Evolutionary conservation across 1,140 invertebrate genomes (phyloP).

Genomic region (Drosophila busckii): DNA sequence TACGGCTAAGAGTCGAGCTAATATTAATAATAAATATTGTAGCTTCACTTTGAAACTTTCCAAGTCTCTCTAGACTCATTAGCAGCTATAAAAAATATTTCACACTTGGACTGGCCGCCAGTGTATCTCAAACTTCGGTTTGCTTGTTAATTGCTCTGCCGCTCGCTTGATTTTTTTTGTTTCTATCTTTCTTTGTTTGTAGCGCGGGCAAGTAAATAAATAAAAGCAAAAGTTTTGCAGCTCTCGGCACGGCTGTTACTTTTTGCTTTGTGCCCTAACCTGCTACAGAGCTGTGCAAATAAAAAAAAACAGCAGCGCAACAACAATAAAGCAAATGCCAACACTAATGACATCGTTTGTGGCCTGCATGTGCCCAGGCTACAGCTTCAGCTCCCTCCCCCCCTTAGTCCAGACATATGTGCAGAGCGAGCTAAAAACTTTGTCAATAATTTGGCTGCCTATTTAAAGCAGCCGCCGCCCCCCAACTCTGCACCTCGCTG

Average conservation of each 20-base stretch:
- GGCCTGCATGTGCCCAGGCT: conserved; percentile 29
- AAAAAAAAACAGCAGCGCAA: conserved; percentile 6
- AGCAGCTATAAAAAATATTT: not conserved
- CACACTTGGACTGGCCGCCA: conserved; percentile 2
- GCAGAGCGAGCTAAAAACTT: conserved; percentile 43
- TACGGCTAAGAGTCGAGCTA: too few relatives aligned
- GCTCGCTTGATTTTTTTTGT: conserved; percentile 6
- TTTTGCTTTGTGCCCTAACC: conserved; percentile 28
- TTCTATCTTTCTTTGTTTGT: conserved; percentile 26
- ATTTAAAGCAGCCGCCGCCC: conserved; percentile 63
- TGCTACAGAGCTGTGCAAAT: conserved; percentile 29
- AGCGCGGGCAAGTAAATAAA: conserved; percentile 58
- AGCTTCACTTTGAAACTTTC: conserved; percentile 6
- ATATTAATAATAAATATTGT: too few relatives aligned
- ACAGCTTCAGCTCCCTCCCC: not conserved
- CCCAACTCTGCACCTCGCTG: too few relatives aligned
- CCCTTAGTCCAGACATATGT: conserved; percentile 27
- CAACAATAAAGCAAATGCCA: conserved; percentile 48
- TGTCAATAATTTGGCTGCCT: conserved; percentile 71
- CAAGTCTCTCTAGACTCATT: not conserved
- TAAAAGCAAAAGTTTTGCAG: conserved; percentile 68
- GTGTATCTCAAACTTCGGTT: conserved; percentile 40
- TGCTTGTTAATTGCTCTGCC: conserved; percentile 25
- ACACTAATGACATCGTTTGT: conserved; percentile 69
- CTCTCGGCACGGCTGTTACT: conserved; percentile 51